These are phyloP conservation scores for Xiphophorus maculatus DNA, from an alignment of 2,113 vertebrate species.

Conservation along the genomic window DNA sequence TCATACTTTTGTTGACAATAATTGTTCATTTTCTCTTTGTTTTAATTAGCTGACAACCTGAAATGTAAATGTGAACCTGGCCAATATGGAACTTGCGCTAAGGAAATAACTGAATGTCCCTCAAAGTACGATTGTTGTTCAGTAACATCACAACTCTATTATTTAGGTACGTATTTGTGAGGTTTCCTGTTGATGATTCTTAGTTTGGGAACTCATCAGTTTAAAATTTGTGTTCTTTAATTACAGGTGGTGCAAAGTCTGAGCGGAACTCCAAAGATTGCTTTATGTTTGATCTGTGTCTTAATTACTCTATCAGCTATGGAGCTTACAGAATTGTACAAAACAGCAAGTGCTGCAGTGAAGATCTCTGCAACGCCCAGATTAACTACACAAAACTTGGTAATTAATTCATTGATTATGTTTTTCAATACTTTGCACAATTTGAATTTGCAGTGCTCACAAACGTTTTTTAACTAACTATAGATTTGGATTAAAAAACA, in stretches of 20 bases:
- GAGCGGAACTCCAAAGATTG: slow-evolving; percentile 4
- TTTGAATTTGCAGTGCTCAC: no score
- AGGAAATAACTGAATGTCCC: slow-evolving; percentile 15
- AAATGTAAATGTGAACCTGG: neutral
- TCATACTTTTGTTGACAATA: no score
- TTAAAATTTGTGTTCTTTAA: neutral
- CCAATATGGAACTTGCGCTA: neutral
- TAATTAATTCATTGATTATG: slow-evolving; percentile 3
- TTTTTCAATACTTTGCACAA: neutral
- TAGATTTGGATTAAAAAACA: no score
- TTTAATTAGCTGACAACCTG: neutral
- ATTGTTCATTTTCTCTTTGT: no score
- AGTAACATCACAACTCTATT: fast-evolving
- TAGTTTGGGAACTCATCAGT: neutral
- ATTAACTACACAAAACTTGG: neutral
- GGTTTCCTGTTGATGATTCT: neutral
- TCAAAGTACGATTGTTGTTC: neutral
- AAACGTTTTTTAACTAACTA: no score
- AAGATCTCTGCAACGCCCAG: slow-evolving; percentile 43
- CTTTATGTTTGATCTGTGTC: slow-evolving; percentile 2
- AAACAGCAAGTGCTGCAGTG: slow-evolving; percentile 43
- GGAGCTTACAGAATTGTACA: neutral
- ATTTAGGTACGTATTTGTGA: slow-evolving; percentile 15
- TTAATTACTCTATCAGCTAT: slow-evolving; percentile 10
- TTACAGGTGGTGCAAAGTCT: neutral